Conservation (phyloP, 2,113 vertebrate species). For the Austrofundulus limnaeus region DNA sequence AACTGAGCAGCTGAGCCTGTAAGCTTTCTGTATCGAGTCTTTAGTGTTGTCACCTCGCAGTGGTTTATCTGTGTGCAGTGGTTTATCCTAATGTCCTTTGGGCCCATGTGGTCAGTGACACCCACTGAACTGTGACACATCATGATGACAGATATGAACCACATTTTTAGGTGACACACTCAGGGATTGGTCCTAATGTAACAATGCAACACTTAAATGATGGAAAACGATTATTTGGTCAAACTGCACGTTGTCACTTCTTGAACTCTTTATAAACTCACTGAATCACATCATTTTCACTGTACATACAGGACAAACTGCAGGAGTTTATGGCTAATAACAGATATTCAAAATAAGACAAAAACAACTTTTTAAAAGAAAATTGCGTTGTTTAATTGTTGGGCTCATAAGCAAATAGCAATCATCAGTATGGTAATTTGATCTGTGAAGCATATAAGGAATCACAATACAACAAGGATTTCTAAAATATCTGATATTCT, state of each 20-base stretch:
- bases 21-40: neutral
- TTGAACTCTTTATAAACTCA: neutral
- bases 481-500: slow-evolving; percentile 6
- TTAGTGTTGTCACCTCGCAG: neutral
- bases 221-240: too few species aligned
- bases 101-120: slow-evolving; percentile 31
- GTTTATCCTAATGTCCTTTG: neutral
- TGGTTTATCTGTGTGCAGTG: neutral
- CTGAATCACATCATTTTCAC: neutral
- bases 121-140: slow-evolving; percentile 21
- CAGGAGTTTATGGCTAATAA: neutral
- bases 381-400: slow-evolving; percentile 38
- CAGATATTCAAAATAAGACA: neutral
- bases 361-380: neutral
- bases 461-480: neutral
- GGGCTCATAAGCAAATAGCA: slow-evolving; percentile 26
- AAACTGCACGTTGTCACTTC: too few species aligned
- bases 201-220: too few species aligned
- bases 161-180: slow-evolving; percentile 1
- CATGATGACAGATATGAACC: neutral
- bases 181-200: neutral
- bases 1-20: neutral
- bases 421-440: neutral
- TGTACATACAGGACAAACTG: neutral
- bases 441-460: neutral